A percentile compares a stretch with the other conserved stretches of the same genome.
phyloP scores from a whole-genome alignment of 1,140 invertebrate species.

The Halesus radiatus region DNA sequence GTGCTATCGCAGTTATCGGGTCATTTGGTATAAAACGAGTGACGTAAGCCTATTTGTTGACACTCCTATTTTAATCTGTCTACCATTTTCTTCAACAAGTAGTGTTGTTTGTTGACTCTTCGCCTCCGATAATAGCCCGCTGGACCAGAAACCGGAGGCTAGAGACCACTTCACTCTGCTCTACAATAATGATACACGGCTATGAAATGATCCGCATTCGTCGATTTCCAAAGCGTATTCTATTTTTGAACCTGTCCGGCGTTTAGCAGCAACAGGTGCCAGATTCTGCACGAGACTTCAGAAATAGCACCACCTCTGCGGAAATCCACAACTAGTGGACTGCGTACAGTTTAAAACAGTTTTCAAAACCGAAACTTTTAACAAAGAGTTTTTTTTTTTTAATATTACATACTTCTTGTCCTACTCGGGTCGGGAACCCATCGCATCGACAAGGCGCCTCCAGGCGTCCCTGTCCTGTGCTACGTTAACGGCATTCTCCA shows the following conservation, averaged over 20 bases:
- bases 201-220: background rate
- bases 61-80: background rate
- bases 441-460: too few species aligned
- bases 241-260: background rate
- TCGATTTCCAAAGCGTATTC: constrained; percentile 15
- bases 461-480: too few species aligned
- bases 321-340: background rate
- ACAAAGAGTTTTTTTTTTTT: too few species aligned
- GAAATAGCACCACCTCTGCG: constrained; percentile 11
- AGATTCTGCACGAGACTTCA: constrained; percentile 12
- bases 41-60: constrained; percentile 10
- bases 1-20: background rate
- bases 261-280: constrained; percentile 2
- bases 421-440: too few species aligned
- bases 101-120: background rate
- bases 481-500: too few species aligned
- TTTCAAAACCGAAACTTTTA: too few species aligned
- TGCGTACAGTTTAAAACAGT: background rate
- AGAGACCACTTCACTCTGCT: background rate
- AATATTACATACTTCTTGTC: too few species aligned
- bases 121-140: background rate
- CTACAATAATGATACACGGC: background rate
- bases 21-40: background rate
- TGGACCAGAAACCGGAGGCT: background rate
- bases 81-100: constrained; percentile 11